Base-by-base conservation (phyloP, 2,888 invertebrate genomes). In the Coremacera marginata region DNA sequence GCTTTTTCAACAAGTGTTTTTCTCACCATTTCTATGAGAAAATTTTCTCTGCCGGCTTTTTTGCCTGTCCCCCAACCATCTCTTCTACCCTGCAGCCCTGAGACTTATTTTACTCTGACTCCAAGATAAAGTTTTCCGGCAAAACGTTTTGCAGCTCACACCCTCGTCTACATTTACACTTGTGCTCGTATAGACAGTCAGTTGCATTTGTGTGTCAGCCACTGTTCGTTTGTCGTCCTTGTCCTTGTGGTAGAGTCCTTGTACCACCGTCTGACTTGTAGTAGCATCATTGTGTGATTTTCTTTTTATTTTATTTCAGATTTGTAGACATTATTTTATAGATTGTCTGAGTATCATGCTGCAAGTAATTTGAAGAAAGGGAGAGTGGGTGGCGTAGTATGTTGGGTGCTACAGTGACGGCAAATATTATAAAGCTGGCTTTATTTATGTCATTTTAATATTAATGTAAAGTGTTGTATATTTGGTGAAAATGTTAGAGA, bases 41-140 rank as follows among this genome's bases (percentile, higher is more conserved):
- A 67, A 67, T n/a, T 67, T 37, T 67, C 67, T 67, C 34, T n/a
- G 25, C 57, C 57, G 57, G 57, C 67, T 27, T 67, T 25, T 67
- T 51, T 60, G 51, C 51, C 27, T n/a, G 3, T 7, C n/a, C 51
- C 8, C 25, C 31, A 14, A 3, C 9, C 1, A 11, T 68, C 44
- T 11, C 25, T 9, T 25, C 25, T 22, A 0, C 27, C 16, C 67
- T 44, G 7, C 65, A 14, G n/a, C 1, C 37, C 37, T 34, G n/a
- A 65, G 25, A 1, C 44, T 44, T 44, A 44, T n/a, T n/a, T n/a
- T 22, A 27, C 57, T 22, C 57, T 60, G 57, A 25, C 60, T 73
- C 25, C 44, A 73, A 73, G 72, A 73, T 73, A 73, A 73, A 73
- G 72, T 73, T 73, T 73, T 73, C 60, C 22, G 44, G 22, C 71